A percentile compares a stretch with the other conserved stretches of the same genome.
Conservation (phyloP, 2,888 invertebrate species). For the Drosophila dives region DNA sequence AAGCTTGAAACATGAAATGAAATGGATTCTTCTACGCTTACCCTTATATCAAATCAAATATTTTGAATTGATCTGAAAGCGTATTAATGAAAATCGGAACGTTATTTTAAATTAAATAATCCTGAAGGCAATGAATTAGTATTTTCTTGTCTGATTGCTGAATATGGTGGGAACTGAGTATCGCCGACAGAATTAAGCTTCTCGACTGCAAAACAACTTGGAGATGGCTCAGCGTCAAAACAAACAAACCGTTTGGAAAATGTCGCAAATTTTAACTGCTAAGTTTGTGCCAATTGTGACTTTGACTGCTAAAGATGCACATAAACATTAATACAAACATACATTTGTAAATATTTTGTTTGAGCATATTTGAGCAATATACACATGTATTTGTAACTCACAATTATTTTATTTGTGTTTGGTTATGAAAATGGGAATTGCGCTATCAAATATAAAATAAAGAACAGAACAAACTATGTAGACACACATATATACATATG, state of each 20-base stretch:
- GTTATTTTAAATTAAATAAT: neutral
- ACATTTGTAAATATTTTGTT: neutral
- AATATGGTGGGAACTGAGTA: neutral
- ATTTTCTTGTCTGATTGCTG: neutral
- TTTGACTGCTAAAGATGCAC: neutral
- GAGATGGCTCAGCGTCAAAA: no score
- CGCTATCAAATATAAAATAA: constrained; percentile 2
- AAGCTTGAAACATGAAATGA: neutral
- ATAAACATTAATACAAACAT: neutral
- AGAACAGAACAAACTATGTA: constrained; percentile 1
- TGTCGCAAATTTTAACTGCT: neutral
- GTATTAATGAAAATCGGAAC: neutral
- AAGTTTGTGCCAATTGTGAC: neutral
- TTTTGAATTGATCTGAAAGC: neutral
- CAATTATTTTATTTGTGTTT: constrained; percentile 16
- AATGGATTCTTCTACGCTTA: no score
- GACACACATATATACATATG: constrained; percentile 2
- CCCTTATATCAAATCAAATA: no score
- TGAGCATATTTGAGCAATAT: neutral
- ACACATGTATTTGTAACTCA: constrained; percentile 2
- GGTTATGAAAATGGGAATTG: constrained; percentile 28
- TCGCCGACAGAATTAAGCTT: neutral
- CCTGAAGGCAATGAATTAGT: neutral
- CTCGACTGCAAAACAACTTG: neutral
- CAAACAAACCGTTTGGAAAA: neutral